phyloP scores from a whole-genome alignment of 2,888 invertebrate species.

The Nomada fucata region DNA sequence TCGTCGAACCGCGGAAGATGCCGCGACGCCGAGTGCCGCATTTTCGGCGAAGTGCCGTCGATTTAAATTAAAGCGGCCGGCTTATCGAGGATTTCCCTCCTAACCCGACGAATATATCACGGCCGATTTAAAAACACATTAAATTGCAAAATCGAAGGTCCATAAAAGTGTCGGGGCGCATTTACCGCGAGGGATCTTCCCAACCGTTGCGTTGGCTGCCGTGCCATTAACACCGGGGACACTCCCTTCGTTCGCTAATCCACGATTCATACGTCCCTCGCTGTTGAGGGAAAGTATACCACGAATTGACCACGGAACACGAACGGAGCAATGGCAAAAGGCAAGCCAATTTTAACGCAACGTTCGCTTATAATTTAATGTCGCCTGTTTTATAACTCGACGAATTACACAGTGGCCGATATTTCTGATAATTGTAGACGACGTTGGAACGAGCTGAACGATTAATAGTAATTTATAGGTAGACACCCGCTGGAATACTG shows the following conservation, averaged over 20 bases:
- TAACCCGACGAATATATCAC: slow-evolving; percentile 9
- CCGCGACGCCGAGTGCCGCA: not conserved
- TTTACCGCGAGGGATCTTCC: slow-evolving; percentile 4
- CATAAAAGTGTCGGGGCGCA: slow-evolving; percentile 11
- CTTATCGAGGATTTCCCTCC: slow-evolving; percentile 23
- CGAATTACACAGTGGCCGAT: too few relatives aligned
- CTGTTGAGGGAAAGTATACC: not conserved
- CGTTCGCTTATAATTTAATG: too few relatives aligned
- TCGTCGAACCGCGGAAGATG: not conserved
- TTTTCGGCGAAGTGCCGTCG: not conserved
- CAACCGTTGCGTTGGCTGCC: not conserved
- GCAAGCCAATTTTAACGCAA: too few relatives aligned
- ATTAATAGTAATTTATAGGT: slow-evolving; percentile 45
- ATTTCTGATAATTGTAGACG: too few relatives aligned
- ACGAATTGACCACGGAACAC: not conserved
- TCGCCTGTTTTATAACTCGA: too few relatives aligned
- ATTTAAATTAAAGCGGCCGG: slow-evolving; percentile 26
- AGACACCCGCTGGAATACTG: slow-evolving; percentile 6
- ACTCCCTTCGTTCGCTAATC: not conserved
- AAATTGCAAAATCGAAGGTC: slow-evolving; percentile 22
- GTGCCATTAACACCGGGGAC: not conserved
- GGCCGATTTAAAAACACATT: slow-evolving; percentile 41
- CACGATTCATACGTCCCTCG: not conserved
- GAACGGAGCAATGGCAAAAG: not conserved
- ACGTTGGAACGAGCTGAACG: not conserved